Percentiles rank a stretch among this genome's conserved stretches.
Conservation (phyloP, 2,797 vertebrate species). For the Chaetodon trifasciatus region DNA sequence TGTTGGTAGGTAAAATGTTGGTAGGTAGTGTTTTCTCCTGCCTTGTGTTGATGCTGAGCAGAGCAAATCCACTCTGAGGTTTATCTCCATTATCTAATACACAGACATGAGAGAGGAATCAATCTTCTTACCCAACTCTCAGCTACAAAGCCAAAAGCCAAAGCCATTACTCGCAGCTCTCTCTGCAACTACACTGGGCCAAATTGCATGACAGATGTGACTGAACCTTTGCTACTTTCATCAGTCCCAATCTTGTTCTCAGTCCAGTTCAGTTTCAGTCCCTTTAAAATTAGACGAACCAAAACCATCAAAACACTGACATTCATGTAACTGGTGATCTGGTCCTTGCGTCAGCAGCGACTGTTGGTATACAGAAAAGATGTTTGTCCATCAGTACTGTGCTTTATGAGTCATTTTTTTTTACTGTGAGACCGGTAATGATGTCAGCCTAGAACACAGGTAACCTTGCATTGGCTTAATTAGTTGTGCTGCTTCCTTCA, state of each 20-base stretch:
- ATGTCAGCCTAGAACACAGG: not conserved
- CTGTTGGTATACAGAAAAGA: not conserved
- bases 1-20: too few relatives aligned
- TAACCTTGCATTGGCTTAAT: not conserved
- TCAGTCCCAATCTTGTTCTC: not conserved
- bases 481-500: slow-evolving; percentile 1
- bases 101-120: too few relatives aligned
- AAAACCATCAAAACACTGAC: not conserved
- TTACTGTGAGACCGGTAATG: not conserved
- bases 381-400: not conserved
- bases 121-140: too few relatives aligned
- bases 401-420: slow-evolving; percentile 1
- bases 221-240: not conserved
- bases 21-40: too few relatives aligned
- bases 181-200: too few relatives aligned
- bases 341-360: not conserved
- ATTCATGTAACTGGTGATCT: not conserved
- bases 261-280: not conserved
- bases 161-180: too few relatives aligned
- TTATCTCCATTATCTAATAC: too few relatives aligned
- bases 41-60: too few relatives aligned
- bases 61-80: too few relatives aligned
- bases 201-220: not conserved
- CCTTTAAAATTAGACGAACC: not conserved
- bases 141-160: too few relatives aligned